phyloP scores from a whole-genome alignment of 2,888 invertebrate species.

The Brachyopa scutellaris region DNA sequence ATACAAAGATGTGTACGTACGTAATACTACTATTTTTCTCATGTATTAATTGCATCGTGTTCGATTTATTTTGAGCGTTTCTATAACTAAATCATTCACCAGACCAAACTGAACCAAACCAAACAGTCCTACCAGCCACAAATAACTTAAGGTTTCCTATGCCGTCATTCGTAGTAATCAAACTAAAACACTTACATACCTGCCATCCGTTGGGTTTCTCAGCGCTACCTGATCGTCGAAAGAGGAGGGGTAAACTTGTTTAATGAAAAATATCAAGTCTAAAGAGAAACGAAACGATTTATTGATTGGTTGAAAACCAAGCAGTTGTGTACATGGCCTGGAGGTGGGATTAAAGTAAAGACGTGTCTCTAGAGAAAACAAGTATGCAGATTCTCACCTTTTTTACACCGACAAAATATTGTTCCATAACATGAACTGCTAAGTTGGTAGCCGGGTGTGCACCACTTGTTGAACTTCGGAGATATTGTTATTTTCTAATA shows the following conservation, averaged over 20 bases:
- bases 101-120: constrained; percentile 28
- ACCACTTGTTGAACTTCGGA: constrained; percentile 52
- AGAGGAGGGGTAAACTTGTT: constrained; percentile 66
- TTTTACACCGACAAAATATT: constrained; percentile 8
- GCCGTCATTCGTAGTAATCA: constrained; percentile 3
- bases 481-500: background rate
- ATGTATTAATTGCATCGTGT: background rate
- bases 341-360: constrained; percentile 65
- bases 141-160: background rate
- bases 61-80: constrained; percentile 9
- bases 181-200: constrained; percentile 23
- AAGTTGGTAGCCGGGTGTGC: constrained; percentile 62
- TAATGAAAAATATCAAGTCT: constrained; percentile 43
- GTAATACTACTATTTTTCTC: no score
- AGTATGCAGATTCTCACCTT: constrained; percentile 38
- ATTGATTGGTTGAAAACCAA: constrained; percentile 64
- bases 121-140: background rate
- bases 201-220: constrained; percentile 5
- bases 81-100: constrained; percentile 30
- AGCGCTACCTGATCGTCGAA: constrained; percentile 49
- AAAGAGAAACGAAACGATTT: constrained; percentile 52
- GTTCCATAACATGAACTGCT: constrained; percentile 50
- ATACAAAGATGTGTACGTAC: no score
- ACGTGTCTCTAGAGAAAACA: constrained; percentile 36
- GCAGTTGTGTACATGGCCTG: constrained; percentile 18